Evolutionary conservation across 2,888 invertebrate species (phyloP), one percentile per base, ranked within the genome.

Genomic region (Yponomeuta evonymella): DNA sequence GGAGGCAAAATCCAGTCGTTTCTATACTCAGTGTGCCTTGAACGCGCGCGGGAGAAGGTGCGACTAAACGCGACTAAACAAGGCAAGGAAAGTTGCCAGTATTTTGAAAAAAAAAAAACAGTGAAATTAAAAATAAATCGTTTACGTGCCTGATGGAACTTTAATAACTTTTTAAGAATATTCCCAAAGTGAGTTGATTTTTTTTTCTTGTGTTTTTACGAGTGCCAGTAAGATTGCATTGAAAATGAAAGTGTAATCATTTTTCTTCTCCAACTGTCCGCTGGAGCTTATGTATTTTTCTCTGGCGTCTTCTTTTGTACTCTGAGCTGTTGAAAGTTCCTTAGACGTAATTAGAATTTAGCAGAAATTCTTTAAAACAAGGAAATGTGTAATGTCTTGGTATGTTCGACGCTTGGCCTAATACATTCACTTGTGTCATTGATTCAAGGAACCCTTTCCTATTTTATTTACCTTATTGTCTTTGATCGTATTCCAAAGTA

Each of bases 191-290:
- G 70, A 70, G 67, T 67, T 70, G 15, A 12, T 51, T 30, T 51
- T 51, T n/a, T 10, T 48, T 48, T 3, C 36, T 23, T 29, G 11
- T 67, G 67, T 67, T 12, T 48, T 48, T 12, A 30, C 4, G 33
- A 1, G 23, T 36, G 63, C 30, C 33, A 70, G 10, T 3, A 48
- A n/a, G 15, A 58, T 58, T 15, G 5, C 5, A 58, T 58, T 23
- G 63, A 70, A 70, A 70, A 63, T 36, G 70, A 70, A 70, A 70
- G 70, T 70, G 70, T 43, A 30, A 15, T 43, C 6, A 43, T 30
- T 67, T 68, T 51, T 68, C 36, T 68, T 68, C 29, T 33, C 29
- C 58, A 62, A 70, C 63, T 63, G 63, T 69, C 2, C 10, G 62
- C 15, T 68, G 51, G n/a, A 29, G 5, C n/a, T 62, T 62, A 70